A percentile compares a stretch with the other conserved stretches of the same genome.
phyloP scores from a whole-genome alignment of 2,888 invertebrate species.

The Drosophila picticornis region DNA sequence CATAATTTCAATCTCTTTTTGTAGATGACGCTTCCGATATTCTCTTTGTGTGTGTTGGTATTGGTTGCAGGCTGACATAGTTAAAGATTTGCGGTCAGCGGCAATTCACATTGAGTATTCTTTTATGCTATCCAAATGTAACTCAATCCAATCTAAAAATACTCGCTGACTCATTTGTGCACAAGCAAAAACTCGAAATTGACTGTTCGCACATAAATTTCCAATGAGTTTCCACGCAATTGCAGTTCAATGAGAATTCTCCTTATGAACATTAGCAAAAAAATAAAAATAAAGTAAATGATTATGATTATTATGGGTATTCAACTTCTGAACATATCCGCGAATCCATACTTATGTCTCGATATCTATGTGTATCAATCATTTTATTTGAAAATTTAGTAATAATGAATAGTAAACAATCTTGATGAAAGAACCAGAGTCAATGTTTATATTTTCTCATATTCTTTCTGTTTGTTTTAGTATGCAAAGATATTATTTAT shows the following conservation, averaged over 20 bases:
- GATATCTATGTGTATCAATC: neutral
- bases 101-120: slow-evolving; percentile 3
- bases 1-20: slow-evolving; percentile 71
- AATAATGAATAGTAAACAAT: neutral
- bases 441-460: neutral
- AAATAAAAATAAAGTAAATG: slow-evolving; percentile 5
- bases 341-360: neutral
- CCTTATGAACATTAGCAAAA: slow-evolving; percentile 24
- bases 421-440: neutral
- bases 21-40: slow-evolving; percentile 33
- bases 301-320: slow-evolving; percentile 35
- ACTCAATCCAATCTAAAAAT: slow-evolving; percentile 37
- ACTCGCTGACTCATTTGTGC: slow-evolving; percentile 30
- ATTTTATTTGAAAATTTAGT: neutral
- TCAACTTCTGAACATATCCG: slow-evolving; percentile 1
- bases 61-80: slow-evolving; percentile 7
- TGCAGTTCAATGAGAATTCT: slow-evolving; percentile 41
- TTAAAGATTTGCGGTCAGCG: slow-evolving; percentile 16
- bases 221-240: slow-evolving; percentile 67
- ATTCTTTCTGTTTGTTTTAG: neutral
- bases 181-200: slow-evolving; percentile 17
- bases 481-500: slow-evolving; percentile 15
- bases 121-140: slow-evolving; percentile 35
- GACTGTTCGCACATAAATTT: slow-evolving; percentile 45
- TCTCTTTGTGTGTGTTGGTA: slow-evolving; percentile 8